Evolutionary conservation across 2,888 invertebrate genomes (phyloP), one percentile per base, ranked within the genome.

Genomic region (Onchidella celtica): DNA sequence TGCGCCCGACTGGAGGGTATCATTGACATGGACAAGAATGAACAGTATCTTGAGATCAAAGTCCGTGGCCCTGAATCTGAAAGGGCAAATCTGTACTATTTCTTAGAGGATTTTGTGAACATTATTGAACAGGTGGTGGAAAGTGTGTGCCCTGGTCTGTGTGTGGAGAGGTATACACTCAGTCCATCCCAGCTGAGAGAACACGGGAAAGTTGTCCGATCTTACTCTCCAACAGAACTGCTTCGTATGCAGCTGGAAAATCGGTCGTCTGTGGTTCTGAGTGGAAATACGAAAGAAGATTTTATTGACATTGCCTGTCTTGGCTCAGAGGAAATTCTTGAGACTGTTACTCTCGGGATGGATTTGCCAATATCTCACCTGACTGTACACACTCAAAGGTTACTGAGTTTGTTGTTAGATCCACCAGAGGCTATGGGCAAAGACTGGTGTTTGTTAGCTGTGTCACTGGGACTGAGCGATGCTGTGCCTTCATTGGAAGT

Each of bases 1-100:
- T 95, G 95, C 70, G 95, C 95, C 0, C 94, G 95, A 61, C 94
- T 96, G 83, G 96, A 96, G 91, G 95, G 96, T 76, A 93, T 96
- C 75, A 94, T 96, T 24, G 95, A 95, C 3, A 93, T 96, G 85
- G 95, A 95, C 80, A 84, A 89, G 61, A 86, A 89, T 61, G 90
- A 91, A 70, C 90, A 91, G 79, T 95, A 93, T 85, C 94, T 96
- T 61, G 96, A 96, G 92, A 94, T 96, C 65, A 95, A 95, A 94
- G 95, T 96, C 29, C 94, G 96, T 1, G 96, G 96, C 68, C 95
- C 96, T 36, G 93, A 94, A 24, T 94, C 94, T 29, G 84, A 87
- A 59, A 83, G 88, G 27, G 89, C 89, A 21, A 87, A 88, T 3
- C 81, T 93, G 68, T 96, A 96, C 91, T 95, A 95, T 87, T 95